A percentile compares a stretch with the other conserved stretches of the same genome.
These are phyloP conservation scores for Hanleya hanleyi DNA, from an alignment of 2,888 invertebrate genomes.

Conservation along the genomic window DNA sequence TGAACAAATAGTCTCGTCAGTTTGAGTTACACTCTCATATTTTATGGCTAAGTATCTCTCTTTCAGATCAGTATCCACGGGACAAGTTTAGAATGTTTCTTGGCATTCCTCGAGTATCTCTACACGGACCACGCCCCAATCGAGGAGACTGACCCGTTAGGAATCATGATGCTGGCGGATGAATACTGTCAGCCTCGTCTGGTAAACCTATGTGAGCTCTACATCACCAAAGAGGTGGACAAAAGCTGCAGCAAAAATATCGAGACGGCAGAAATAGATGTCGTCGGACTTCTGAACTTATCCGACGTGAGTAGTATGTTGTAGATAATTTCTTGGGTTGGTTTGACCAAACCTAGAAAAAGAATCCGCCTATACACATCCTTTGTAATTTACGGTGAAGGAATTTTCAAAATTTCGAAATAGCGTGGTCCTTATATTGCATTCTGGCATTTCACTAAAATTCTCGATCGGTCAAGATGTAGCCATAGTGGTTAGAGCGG, in stretches of 20 bases:
- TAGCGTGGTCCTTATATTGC: no score
- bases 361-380: not conserved
- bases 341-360: no score
- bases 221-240: slow-evolving; percentile 19
- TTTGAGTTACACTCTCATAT: no score
- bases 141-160: slow-evolving; percentile 10
- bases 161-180: slow-evolving; percentile 9
- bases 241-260: slow-evolving; percentile 3
- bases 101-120: slow-evolving; percentile 12
- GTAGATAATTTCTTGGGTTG: not conserved
- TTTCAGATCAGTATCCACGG: not conserved
- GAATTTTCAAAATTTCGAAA: no score
- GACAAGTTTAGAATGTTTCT: not conserved
- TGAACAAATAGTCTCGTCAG: no score
- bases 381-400: no score
- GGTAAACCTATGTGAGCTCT: slow-evolving; percentile 14
- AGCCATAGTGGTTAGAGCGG: no score
- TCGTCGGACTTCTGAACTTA: slow-evolving; percentile 1
- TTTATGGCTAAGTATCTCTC: not conserved
- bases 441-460: no score
- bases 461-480: no score
- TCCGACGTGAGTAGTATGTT: slow-evolving; percentile 7
- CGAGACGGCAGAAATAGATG: slow-evolving; percentile 16
- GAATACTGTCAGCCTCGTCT: slow-evolving; percentile 9
- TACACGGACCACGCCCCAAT: slow-evolving; percentile 22